Percentiles rank a stretch among this genome's conserved stretches.
Evolutionary conservation across 2,888 invertebrate species (phyloP).

Genomic region (Theristus sp.): DNA sequence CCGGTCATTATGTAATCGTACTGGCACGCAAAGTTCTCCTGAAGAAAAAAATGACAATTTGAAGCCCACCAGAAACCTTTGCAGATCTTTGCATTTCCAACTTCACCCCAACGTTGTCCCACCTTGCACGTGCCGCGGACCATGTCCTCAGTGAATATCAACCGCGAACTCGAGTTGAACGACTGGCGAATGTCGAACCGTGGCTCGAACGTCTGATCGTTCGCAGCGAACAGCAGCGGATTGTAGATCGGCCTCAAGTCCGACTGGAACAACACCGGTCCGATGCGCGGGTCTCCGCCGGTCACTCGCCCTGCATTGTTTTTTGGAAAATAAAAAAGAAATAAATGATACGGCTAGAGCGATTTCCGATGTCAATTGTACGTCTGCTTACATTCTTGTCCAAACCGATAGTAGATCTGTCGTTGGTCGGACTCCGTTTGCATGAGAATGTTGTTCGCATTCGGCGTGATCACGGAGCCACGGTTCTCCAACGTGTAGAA

Average conservation of each 20-base stretch:
- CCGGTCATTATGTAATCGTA: slow-evolving; percentile 17
- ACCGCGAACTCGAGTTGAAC: not conserved
- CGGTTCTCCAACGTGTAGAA: not conserved
- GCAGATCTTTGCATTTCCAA: too few species aligned
- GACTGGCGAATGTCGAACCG: slow-evolving; percentile 11
- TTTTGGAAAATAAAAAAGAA: not conserved
- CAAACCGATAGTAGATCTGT: not conserved
- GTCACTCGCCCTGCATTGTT: slow-evolving; percentile 16
- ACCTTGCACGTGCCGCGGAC: not conserved
- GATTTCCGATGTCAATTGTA: not conserved
- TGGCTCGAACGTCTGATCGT: slow-evolving; percentile 9
- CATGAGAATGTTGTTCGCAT: not conserved
- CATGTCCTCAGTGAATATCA: not conserved
- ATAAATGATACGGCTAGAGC: not conserved
- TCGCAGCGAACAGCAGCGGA: slow-evolving; percentile 10
- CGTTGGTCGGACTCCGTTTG: not conserved
- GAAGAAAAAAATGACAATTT: slow-evolving; percentile 8
- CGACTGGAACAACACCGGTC: slow-evolving; percentile 9
- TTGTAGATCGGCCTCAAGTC: slow-evolving; percentile 5
- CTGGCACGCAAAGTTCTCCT: slow-evolving; percentile 11
- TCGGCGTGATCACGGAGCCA: not conserved
- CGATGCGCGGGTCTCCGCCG: slow-evolving; percentile 13
- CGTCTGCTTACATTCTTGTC: not conserved
- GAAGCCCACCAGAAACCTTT: too few species aligned
- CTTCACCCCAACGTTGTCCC: not conserved